phyloP scores from a whole-genome alignment of 2,888 invertebrate species.

The Cepaea hortensis region DNA sequence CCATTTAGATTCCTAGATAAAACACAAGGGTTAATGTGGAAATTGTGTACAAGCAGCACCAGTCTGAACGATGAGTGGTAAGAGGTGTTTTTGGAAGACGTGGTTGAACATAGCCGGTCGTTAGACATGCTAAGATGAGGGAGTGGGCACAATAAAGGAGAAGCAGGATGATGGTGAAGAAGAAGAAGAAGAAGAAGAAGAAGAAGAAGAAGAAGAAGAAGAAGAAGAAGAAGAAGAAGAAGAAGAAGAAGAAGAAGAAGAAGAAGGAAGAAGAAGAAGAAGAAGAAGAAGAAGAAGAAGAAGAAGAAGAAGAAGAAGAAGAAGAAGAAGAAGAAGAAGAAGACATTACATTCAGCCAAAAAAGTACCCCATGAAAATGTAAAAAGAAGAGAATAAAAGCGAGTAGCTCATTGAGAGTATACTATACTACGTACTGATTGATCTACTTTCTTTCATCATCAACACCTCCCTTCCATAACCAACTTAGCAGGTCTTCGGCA shows the following conservation, averaged over 20 bases:
- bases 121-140: too few relatives aligned
- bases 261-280: neutral
- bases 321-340: neutral
- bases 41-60: neutral
- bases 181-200: slow-evolving; percentile 6
- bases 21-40: neutral
- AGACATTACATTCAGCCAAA: neutral
- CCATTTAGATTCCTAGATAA: slow-evolving; percentile 41
- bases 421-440: too few relatives aligned
- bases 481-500: too few relatives aligned
- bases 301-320: neutral
- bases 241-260: slow-evolving; percentile 8
- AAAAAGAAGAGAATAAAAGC: too few relatives aligned
- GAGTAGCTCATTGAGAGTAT: too few relatives aligned
- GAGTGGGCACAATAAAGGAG: too few relatives aligned
- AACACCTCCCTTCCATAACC: too few relatives aligned
- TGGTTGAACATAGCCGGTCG: too few relatives aligned
- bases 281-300: slow-evolving; percentile 4
- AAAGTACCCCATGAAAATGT: too few relatives aligned
- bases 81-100: too few relatives aligned
- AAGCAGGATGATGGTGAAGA: too few relatives aligned
- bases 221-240: neutral
- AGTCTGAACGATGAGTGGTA: neutral
- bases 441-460: too few relatives aligned
- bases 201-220: neutral